Base-by-base conservation (phyloP, 2,797 vertebrate species). In the Peromyscus aztecus region DNA sequence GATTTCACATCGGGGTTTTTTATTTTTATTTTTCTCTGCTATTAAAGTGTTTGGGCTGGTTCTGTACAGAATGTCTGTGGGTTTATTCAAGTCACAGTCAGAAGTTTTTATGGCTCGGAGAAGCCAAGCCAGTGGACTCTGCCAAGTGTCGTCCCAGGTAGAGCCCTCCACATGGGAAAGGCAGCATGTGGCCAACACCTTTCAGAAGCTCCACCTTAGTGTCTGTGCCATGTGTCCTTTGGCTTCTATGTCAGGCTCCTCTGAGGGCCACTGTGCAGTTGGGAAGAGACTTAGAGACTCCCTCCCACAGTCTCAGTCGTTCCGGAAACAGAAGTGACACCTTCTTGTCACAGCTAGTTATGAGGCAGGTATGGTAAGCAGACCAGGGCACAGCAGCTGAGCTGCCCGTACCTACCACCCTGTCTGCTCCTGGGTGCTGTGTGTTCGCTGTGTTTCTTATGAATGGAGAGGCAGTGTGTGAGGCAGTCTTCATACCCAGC, bases 21-120 rank as follows among this genome's bases (percentile, higher is more conserved):
- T 75, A 24, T 75, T 75, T 75, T 24, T 12, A 19, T 61, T 82
- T 96, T 9, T 69, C 96, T 90, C 97, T 90, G 94, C 73, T 96
- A 98, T 98, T 99, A 98, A 98, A 98, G 83, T 95, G 90, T 98
- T 98, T 95, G 95, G 93, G 92, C 97, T 97, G 94, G 95, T 96
- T 97, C 87, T n/a, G 0, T 89, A 19, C 27, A 85, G 34, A 65
- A 55, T 43, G 5, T 81, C 7, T 96, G 67, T 90, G 96, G 55
- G 59, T 40, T 89, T 96, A 65, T 91, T 96, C 52, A 12, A 31
- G 55, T 76, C 76, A 46, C 31, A 57, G 63, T 85, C 55, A 77
- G 52, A 67, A 4, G 29, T 34, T 52, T 12, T 76, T 49, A 34
- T n/a, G 86, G 63, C 65, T 55, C 55, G 2, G 49, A 17, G 43